Evolutionary conservation across 92 coral and sea anemone species (phyloP).

Genomic region (Siderastrea siderea): DNA sequence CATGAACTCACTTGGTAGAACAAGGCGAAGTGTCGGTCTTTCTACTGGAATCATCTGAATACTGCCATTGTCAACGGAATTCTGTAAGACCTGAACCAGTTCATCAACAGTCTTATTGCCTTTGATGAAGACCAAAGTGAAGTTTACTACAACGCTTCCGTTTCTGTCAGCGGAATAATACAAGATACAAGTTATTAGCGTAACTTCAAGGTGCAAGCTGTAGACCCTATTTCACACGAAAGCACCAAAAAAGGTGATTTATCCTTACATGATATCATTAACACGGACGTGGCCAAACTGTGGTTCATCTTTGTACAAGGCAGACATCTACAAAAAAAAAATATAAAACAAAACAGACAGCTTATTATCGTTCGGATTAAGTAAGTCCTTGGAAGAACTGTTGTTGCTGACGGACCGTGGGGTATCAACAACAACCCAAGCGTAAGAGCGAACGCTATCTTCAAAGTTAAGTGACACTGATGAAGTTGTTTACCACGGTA

Average conservation of each 20-base stretch:
- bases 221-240: no score
- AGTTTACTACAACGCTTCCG: constrained; percentile 33
- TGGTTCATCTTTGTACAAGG: constrained; percentile 6
- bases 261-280: background rate
- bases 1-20: constrained; percentile 18
- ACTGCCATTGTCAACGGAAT: constrained; percentile 16
- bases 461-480: no score
- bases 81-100: background rate
- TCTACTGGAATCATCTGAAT: background rate
- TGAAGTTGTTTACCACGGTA: no score
- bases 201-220: background rate
- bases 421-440: no score
- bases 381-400: no score
- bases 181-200: background rate
- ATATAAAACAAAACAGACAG: background rate
- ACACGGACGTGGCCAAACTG: constrained; percentile 34
- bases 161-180: constrained; percentile 4
- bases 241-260: no score
- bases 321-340: constrained; percentile 15
- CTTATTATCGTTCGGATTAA: background rate
- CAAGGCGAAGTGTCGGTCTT: constrained; percentile 11
- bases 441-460: no score
- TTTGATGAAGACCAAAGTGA: constrained; percentile 31
- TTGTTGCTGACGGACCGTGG: no score
- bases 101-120: constrained; percentile 3